Evolutionary conservation across 2,113 vertebrate genomes (phyloP).

Genomic region (Onychorhynchus coronatus): DNA sequence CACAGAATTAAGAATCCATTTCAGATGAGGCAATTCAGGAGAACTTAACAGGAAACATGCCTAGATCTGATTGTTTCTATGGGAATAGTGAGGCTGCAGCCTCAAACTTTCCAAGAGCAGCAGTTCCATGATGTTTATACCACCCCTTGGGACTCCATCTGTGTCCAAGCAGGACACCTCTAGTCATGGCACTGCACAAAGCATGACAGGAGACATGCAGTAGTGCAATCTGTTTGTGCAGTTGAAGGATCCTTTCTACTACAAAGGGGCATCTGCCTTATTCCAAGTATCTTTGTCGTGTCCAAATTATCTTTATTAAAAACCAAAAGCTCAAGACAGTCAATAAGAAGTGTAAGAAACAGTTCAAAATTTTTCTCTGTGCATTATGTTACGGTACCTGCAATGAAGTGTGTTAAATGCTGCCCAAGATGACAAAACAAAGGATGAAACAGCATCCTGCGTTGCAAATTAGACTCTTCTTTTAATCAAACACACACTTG

Average conservation of each 20-base stretch:
- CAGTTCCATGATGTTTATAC: neutral
- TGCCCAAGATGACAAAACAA: neutral
- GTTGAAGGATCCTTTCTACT: neutral
- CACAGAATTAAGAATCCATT: neutral
- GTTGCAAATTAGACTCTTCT: neutral
- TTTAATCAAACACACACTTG: neutral
- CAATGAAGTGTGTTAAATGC: neutral
- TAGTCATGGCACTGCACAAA: neutral
- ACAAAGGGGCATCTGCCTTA: neutral
- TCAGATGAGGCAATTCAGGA: neutral
- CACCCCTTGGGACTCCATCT: rapidly evolving
- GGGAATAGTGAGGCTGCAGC: neutral
- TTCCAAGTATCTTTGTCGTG: neutral
- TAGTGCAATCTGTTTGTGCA: neutral
- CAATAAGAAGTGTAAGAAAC: neutral
- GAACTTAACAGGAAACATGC: neutral
- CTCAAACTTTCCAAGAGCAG: neutral
- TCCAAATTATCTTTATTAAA: neutral
- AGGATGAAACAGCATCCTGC: neutral
- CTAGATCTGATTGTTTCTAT: neutral
- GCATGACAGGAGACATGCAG: neutral
- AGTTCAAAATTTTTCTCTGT: neutral
- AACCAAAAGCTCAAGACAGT: neutral
- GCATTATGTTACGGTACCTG: neutral
- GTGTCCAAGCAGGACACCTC: neutral